Evolutionary conservation across 2,888 invertebrate genomes (phyloP), one percentile per base, ranked within the genome.

Genomic region (Aradus depressus): DNA sequence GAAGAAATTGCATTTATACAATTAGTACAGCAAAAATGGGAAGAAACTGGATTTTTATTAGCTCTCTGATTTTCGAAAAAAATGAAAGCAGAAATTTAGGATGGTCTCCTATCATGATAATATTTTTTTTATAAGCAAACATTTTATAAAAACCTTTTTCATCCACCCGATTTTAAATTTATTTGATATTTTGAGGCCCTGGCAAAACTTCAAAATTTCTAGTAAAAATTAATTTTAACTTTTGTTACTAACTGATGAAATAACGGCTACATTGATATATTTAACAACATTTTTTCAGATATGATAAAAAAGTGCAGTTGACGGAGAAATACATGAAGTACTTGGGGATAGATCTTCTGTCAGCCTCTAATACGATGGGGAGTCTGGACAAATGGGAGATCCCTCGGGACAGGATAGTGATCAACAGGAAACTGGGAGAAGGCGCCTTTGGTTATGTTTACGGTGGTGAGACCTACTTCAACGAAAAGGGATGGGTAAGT

Each of bases 361-460:
- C 53, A 22, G 52, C 42, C 12, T 32, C 45, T 16, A n/a, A n/a
- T n/a, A 49, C 50, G 4, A 47, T 50, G 10, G 39, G 28, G 25
- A 50, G 42, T 25, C 39, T 55, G 31, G 89, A 90, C 66, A 84
- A 85, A 62, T 92, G 90, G 88, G 92, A 93, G 67, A 75, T 92
- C 42, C 77, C 85, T 0, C 75, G 89, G 48, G 84, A 88, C 61
- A 75, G 80, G 49, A 84, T 93, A 23, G 88, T 90, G 18, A 81
- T 90, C 58, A 90, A 88, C 70, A 73, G 89, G 18, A 83, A 82
- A 65, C 70, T 91, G 19, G 92, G 85, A 6, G 86, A 89, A 66
- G 93, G 92, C 14, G 91, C 91, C 0, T 93, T 92, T 66, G 93
- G 93, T 5, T 88, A 83, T 0, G 92, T 92, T 1, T 92, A 88